These are phyloP conservation scores for Phymorhynchus buccinoides DNA, from an alignment of 1,140 invertebrate genomes.

Conservation along the genomic window DNA sequence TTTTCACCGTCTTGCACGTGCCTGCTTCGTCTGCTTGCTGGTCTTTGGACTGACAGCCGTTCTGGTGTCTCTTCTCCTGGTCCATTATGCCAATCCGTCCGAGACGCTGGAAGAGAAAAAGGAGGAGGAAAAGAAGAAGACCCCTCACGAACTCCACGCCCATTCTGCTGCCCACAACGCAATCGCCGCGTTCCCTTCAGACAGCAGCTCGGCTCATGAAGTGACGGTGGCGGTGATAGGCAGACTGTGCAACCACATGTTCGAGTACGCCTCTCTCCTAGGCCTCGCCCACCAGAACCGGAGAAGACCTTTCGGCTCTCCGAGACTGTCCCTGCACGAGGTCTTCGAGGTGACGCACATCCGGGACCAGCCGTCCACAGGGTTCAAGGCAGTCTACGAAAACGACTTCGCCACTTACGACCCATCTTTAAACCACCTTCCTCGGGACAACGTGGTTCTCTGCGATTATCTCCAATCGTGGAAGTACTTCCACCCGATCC, in stretches of 20 bases:
- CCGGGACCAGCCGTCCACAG: not conserved
- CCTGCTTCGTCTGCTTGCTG: not conserved
- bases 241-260: conserved; percentile 55
- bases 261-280: conserved; percentile 56
- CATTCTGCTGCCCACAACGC: not conserved
- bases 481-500: conserved; percentile 60
- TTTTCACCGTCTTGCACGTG: not conserved
- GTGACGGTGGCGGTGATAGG: not conserved
- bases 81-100: not conserved
- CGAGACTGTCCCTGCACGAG: not conserved
- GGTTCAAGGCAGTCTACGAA: not conserved
- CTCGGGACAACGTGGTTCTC: conserved; percentile 31
- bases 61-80: not conserved
- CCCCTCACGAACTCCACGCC: too few relatives aligned
- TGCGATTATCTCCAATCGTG: conserved; percentile 61
- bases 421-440: conserved; percentile 32
- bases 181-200: not conserved
- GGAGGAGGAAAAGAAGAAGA: too few relatives aligned
- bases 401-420: conserved; percentile 35
- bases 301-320: conserved; percentile 45
- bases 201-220: not conserved
- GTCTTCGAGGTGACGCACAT: not conserved
- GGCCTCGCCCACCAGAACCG: conserved; percentile 50
- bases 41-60: not conserved
- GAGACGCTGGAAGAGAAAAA: too few relatives aligned